Evolutionary conservation across 2,888 invertebrate species (phyloP), one percentile per base, ranked within the genome.

Genomic region (Homarus gammarus): DNA sequence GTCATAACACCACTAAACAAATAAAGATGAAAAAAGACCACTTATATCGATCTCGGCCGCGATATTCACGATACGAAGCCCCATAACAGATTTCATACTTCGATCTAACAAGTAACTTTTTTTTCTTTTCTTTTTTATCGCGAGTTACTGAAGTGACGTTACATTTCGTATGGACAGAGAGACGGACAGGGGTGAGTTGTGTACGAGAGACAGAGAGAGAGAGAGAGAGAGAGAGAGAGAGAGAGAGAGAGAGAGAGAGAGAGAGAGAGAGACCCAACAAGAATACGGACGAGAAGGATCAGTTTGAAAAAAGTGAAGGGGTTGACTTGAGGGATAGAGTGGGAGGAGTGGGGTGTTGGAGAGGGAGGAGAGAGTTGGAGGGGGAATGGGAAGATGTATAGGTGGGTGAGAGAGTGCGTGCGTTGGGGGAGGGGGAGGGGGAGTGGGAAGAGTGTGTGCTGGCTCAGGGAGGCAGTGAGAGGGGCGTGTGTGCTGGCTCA

Each of bases 81-180:
- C n/a, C n/a, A n/a, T n/a, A n/a, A n/a, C n/a, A n/a, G n/a, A n/a
- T n/a, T n/a, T n/a, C n/a, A n/a, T n/a, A n/a, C n/a, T n/a, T n/a
- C n/a, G n/a, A n/a, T n/a, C n/a, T n/a, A n/a, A n/a, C n/a, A n/a
- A n/a, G n/a, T n/a, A n/a, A n/a, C n/a, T n/a, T n/a, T n/a, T n/a
- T n/a, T n/a, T n/a, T n/a, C n/a, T n/a, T n/a, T n/a, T n/a, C n/a
- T n/a, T n/a, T n/a, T n/a, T n/a, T n/a, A n/a, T n/a, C n/a, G n/a
- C n/a, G n/a, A n/a, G n/a, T n/a, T n/a, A n/a, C n/a, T n/a, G n/a
- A n/a, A n/a, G n/a, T n/a, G n/a, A n/a, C n/a, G n/a, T n/a, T n/a
- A n/a, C n/a, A n/a, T n/a, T n/a, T n/a, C n/a, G n/a, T n/a, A 49
- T 44, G 56, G 40, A 83, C 83, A 64, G 51, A n/a, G 40, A 49